phyloP scores from a whole-genome alignment of 2,888 invertebrate genomes.

The Odontocerum albicorne region DNA sequence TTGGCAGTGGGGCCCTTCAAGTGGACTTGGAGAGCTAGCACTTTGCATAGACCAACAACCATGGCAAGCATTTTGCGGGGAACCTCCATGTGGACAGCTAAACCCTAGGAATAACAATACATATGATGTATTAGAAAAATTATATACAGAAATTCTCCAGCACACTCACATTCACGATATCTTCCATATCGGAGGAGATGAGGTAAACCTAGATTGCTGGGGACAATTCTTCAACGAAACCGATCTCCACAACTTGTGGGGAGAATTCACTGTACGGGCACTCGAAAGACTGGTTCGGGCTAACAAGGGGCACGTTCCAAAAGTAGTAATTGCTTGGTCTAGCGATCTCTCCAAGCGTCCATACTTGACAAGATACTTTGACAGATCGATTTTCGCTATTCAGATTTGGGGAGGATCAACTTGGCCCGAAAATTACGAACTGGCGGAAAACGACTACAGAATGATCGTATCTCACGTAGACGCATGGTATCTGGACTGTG shows the following conservation, averaged over 20 bases:
- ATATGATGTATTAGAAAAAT: conserved; percentile 69
- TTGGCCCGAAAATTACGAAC: conserved; percentile 78
- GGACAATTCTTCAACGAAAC: conserved; percentile 72
- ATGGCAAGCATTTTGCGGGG: conserved; percentile 79
- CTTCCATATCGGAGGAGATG: conserved; percentile 83
- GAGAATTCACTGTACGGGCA: conserved; percentile 72
- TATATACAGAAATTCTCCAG: conserved; percentile 75
- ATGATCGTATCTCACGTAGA: conserved; percentile 83
- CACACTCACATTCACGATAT: conserved; percentile 76
- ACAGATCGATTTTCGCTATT: conserved; percentile 60
- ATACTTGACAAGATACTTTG: conserved; percentile 61
- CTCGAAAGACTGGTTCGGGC: conserved; percentile 63
- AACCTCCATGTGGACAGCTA: conserved; percentile 85
- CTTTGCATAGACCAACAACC: conserved; percentile 81
- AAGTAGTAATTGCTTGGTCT: conserved; percentile 71
- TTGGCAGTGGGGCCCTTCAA: conserved; percentile 80
- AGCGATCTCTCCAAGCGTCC: conserved; percentile 75
- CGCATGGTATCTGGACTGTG: conserved; percentile 87
- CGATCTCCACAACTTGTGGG: conserved; percentile 77
- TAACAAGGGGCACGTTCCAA: conserved; percentile 59
- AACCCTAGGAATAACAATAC: conserved; percentile 81
- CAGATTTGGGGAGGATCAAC: conserved; percentile 82
- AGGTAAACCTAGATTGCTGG: conserved; percentile 83
- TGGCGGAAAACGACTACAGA: conserved; percentile 75
- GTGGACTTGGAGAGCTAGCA: conserved; percentile 76